phyloP scores from a whole-genome alignment of 2,888 invertebrate species.

The Apodemia zela region DNA sequence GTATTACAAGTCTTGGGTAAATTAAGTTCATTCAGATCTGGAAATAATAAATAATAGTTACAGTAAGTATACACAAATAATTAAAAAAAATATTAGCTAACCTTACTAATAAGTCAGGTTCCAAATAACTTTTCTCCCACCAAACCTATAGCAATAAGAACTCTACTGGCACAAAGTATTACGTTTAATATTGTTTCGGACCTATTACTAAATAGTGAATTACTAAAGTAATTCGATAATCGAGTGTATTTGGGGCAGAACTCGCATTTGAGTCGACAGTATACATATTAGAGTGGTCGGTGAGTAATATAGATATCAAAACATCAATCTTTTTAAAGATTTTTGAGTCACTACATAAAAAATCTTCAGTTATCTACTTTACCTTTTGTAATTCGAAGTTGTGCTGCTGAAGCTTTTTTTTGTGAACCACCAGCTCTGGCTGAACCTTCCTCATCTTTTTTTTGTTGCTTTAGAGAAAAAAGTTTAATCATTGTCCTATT shows the following conservation, averaged over 20 bases:
- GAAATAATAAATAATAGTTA: slow-evolving; percentile 43
- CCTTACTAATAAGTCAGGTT: background rate
- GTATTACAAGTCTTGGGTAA: slow-evolving; percentile 97
- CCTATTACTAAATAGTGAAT: background rate
- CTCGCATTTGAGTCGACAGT: background rate
- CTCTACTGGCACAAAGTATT: background rate
- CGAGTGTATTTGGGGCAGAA: background rate
- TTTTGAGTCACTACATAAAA: slow-evolving; percentile 9
- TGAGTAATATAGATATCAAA: background rate
- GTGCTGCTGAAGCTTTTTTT: slow-evolving; percentile 97
- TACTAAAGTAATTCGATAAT: background rate
- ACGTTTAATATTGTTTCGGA: background rate
- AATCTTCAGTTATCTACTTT: slow-evolving; percentile 26
- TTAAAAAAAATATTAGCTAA: background rate
- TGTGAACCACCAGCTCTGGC: slow-evolving; percentile 83
- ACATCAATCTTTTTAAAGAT: background rate
- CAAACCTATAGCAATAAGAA: background rate
- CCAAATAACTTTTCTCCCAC: background rate
- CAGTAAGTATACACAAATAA: background rate
- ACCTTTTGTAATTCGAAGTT: slow-evolving; percentile 99
- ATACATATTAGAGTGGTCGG: background rate
- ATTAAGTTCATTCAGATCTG: slow-evolving; percentile 98
- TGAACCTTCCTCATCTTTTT: slow-evolving; percentile 96
- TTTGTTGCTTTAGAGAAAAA: slow-evolving; percentile 98
- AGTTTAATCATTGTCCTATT: slow-evolving; percentile 94